phyloP scores from a whole-genome alignment of 2,888 invertebrate genomes.

The Microplitis manilae region DNA sequence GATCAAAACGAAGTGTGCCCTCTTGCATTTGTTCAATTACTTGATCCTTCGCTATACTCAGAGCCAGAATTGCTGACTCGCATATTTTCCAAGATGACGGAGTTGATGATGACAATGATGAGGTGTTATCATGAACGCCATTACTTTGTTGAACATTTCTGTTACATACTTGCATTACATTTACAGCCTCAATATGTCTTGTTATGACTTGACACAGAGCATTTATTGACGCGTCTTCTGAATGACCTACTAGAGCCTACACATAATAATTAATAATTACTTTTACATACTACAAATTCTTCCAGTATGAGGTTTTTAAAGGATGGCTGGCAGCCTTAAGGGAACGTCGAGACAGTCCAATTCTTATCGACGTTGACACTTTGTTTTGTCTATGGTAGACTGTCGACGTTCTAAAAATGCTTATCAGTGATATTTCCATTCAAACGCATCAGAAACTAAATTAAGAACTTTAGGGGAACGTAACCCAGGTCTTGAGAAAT shows the following conservation, averaged over 20 bases:
- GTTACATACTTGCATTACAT: slow-evolving; percentile 70
- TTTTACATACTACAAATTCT: too few species aligned
- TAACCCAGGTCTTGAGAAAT: neutral
- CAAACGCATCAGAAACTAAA: too few species aligned
- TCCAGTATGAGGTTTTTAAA: too few species aligned
- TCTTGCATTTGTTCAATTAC: slow-evolving; percentile 67
- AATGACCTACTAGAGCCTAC: slow-evolving; percentile 64
- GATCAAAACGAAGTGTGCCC: slow-evolving; percentile 65
- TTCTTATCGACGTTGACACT: too few species aligned
- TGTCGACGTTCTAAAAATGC: too few species aligned
- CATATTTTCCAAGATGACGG: slow-evolving; percentile 78
- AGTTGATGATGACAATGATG: neutral
- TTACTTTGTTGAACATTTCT: slow-evolving; percentile 54
- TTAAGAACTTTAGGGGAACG: too few species aligned
- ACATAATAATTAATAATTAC: slow-evolving; percentile 32
- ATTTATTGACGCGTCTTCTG: slow-evolving; percentile 74
- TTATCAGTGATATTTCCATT: too few species aligned
- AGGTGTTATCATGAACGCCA: slow-evolving; percentile 54
- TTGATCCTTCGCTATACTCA: slow-evolving; percentile 74
- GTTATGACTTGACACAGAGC: slow-evolving; percentile 76
- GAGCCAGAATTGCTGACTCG: slow-evolving; percentile 78
- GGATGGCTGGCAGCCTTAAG: too few species aligned
- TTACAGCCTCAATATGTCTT: slow-evolving; percentile 77
- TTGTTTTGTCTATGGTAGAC: too few species aligned
- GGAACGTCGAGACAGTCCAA: too few species aligned